phyloP scores from a whole-genome alignment of 2,888 invertebrate species.

The Idaea dimidiata region DNA sequence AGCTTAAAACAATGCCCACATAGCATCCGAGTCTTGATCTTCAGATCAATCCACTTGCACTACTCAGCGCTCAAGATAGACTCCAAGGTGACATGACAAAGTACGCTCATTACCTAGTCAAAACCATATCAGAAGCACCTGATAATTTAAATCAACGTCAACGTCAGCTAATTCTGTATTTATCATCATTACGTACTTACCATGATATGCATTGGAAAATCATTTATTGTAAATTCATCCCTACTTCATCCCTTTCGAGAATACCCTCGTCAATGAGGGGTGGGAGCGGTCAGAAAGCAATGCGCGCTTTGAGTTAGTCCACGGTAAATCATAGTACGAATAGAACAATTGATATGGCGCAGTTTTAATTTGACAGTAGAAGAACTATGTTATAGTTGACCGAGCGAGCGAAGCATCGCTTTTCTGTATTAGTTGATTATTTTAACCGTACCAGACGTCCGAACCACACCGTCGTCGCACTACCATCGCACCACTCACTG shows the following conservation, averaged over 20 bases:
- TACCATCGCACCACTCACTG: too few species aligned
- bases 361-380: background rate
- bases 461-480: too few species aligned
- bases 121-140: background rate
- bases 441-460: too few species aligned
- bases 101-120: background rate
- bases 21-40: too few species aligned
- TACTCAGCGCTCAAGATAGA: background rate
- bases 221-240: constrained; percentile 34
- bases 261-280: constrained; percentile 29
- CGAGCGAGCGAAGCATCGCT: too few species aligned
- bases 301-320: background rate
- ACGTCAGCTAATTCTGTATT: constrained; percentile 19
- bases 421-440: too few species aligned
- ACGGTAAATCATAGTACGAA: constrained; percentile 2
- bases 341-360: background rate
- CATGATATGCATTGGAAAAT: constrained; percentile 31
- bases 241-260: constrained; percentile 25
- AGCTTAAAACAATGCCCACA: too few species aligned
- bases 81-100: background rate
- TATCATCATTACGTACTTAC: constrained; percentile 30
- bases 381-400: too few species aligned
- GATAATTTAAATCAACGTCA: background rate
- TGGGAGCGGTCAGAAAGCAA: background rate
- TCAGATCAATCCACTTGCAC: too few species aligned